phyloP scores from a whole-genome alignment of 2,113 vertebrate species.

The Hiodon alosoides region DNA sequence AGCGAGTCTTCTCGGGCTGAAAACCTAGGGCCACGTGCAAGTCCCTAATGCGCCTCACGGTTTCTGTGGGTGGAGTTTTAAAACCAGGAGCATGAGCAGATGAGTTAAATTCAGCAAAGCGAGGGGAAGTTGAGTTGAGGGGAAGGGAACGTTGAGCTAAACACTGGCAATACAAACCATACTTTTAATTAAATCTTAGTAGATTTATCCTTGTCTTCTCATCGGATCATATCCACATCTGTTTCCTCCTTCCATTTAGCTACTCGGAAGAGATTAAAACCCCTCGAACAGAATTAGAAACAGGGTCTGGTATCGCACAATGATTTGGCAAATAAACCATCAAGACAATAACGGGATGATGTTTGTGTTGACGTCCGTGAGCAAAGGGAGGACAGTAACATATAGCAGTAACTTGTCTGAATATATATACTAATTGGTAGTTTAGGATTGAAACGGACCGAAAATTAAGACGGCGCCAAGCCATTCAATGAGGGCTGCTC shows the following conservation, averaged over 20 bases:
- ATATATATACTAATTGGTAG: too few species aligned
- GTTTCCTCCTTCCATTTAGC: conserved; percentile 33
- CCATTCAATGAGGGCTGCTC: too few species aligned
- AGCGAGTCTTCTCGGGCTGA: too few species aligned
- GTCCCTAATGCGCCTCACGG: too few species aligned
- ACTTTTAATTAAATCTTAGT: conserved; percentile 34
- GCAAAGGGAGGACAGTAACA: too few species aligned
- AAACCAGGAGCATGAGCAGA: background rate
- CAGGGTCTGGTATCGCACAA: conserved; percentile 9
- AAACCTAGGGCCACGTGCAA: too few species aligned
- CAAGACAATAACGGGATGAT: background rate
- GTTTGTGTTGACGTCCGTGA: background rate
- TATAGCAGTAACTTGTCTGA: too few species aligned
- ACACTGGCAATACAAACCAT: conserved; percentile 28
- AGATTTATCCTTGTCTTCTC: conserved; percentile 14
- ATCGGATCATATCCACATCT: conserved; percentile 39
- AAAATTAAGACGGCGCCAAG: too few species aligned
- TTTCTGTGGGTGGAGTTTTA: too few species aligned
- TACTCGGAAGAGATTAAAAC: conserved; percentile 20
- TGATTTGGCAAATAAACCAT: conserved; percentile 1
- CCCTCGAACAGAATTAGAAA: conserved; percentile 18
- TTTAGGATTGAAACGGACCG: too few species aligned
- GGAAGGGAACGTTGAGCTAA: conserved; percentile 30
- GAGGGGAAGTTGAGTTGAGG: conserved; percentile 20
- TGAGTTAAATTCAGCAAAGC: conserved; percentile 1